Percentiles rank a stretch among this genome's conserved stretches.
Conservation (phyloP, 2,797 vertebrate genomes). For the Phaenicophaeus curvirostris region DNA sequence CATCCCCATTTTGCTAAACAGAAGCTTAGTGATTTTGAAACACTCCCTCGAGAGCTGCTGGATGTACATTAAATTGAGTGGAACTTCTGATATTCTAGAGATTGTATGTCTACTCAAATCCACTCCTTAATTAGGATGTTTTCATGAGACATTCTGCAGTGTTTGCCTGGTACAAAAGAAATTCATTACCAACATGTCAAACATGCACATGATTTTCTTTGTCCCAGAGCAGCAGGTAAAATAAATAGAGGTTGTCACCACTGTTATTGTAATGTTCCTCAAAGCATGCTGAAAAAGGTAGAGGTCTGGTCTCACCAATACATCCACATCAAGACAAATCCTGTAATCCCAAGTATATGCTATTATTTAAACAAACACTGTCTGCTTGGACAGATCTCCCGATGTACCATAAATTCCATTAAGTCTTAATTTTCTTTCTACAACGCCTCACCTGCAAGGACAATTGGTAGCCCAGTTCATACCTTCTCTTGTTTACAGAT, state of each 20-base stretch:
- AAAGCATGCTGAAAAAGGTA: neutral
- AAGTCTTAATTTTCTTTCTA: neutral
- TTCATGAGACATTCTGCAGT: constrained; percentile 31
- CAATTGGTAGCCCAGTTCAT: neutral
- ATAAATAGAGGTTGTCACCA: constrained; percentile 37
- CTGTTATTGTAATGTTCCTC: neutral
- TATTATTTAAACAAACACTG: neutral
- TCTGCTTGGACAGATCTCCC: neutral
- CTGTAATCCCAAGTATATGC: neutral
- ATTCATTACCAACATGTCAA: constrained; percentile 54
- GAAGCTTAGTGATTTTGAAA: constrained; percentile 62
- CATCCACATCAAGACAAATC: neutral
- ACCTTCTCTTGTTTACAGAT: neutral
- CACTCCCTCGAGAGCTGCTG: constrained; percentile 36
- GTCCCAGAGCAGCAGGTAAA: constrained; percentile 46
- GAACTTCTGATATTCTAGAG: constrained; percentile 65
- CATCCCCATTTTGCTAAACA: constrained; percentile 49
- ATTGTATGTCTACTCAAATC: constrained; percentile 48
- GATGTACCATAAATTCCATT: neutral
- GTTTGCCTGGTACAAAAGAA: constrained; percentile 26
- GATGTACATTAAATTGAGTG: constrained; percentile 61
- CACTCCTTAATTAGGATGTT: constrained; percentile 51
- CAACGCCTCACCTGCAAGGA: neutral
- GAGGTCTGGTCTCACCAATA: neutral
- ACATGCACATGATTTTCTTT: neutral